phyloP scores from a whole-genome alignment of 2,113 vertebrate species.

The Dasyurus viverrinus region DNA sequence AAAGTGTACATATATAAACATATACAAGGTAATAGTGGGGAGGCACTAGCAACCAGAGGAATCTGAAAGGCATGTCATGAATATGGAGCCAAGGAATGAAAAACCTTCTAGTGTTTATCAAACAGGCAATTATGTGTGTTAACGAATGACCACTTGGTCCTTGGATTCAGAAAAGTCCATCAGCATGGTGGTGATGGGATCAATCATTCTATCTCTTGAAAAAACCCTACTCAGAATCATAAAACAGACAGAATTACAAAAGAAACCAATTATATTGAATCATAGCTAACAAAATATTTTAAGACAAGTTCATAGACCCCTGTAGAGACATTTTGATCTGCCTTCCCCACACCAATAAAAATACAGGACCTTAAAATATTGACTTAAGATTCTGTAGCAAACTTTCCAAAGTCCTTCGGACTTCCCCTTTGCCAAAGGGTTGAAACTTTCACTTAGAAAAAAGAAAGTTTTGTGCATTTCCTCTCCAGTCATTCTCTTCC shows the following conservation, averaged over 20 bases:
- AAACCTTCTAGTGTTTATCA: not conserved
- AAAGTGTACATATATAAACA: too few relatives aligned
- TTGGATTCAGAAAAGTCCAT: not conserved
- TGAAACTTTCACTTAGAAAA: not conserved
- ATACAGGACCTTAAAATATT: not conserved
- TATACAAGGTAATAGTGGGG: too few relatives aligned
- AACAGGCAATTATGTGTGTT: not conserved
- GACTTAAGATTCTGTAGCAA: constrained; percentile 27
- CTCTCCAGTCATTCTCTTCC: constrained; percentile 17
- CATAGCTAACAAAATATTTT: not conserved
- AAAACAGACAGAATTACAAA: not conserved
- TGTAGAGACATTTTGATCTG: not conserved
- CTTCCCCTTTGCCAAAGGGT: not conserved
- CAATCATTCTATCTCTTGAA: not conserved
- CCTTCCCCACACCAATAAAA: not conserved
- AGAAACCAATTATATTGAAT: not conserved
- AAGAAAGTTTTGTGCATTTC: not conserved
- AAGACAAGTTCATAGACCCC: not conserved
- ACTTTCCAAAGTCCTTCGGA: not conserved
- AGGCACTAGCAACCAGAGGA: too few relatives aligned
- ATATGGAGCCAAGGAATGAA: not conserved
- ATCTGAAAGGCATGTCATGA: not conserved
- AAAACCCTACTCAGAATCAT: not conserved
- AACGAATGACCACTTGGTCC: not conserved
- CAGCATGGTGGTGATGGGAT: not conserved